A percentile compares a stretch with the other conserved stretches of the same genome.
These are phyloP conservation scores for Gopherus evgoodei DNA, from an alignment of 2,113 vertebrate genomes.

Conservation along the genomic window DNA sequence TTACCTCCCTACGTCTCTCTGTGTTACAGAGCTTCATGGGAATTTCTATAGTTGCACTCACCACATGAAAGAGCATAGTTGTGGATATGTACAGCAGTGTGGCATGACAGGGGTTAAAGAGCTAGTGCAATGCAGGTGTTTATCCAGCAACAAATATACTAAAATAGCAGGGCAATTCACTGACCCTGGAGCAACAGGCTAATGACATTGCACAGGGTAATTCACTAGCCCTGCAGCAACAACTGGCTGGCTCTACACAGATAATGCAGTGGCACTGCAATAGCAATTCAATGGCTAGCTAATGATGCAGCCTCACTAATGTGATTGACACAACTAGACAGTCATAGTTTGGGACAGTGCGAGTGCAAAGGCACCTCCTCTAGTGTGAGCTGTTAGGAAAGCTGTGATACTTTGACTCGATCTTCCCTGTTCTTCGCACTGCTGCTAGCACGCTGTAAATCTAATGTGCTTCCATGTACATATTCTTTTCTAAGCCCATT, in stretches of 20 bases:
- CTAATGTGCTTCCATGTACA: slow-evolving; percentile 24
- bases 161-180: rapidly evolving
- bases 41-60: rapidly evolving
- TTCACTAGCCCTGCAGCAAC: rapidly evolving
- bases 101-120: neutral
- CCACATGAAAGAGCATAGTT: rapidly evolving
- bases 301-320: neutral
- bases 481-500: slow-evolving; percentile 12
- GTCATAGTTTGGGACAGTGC: neutral
- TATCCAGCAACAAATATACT: neutral
- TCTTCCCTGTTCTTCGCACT: slow-evolving; percentile 5
- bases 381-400: neutral
- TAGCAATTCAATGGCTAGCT: slow-evolving; percentile 20
- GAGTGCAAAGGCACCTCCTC: slow-evolving; percentile 36
- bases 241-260: neutral
- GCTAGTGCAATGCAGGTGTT: neutral
- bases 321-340: neutral
- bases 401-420: neutral
- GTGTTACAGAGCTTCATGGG: rapidly evolving
- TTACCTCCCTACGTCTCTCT: neutral
- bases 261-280: slow-evolving; percentile 10
- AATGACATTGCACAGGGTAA: rapidly evolving
- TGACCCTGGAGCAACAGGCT: neutral
- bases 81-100: neutral
- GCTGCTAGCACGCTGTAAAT: neutral